Percentiles rank a stretch among this genome's conserved stretches.
phyloP scores from a whole-genome alignment of 1,140 invertebrate species.

The Hestina assimilis region DNA sequence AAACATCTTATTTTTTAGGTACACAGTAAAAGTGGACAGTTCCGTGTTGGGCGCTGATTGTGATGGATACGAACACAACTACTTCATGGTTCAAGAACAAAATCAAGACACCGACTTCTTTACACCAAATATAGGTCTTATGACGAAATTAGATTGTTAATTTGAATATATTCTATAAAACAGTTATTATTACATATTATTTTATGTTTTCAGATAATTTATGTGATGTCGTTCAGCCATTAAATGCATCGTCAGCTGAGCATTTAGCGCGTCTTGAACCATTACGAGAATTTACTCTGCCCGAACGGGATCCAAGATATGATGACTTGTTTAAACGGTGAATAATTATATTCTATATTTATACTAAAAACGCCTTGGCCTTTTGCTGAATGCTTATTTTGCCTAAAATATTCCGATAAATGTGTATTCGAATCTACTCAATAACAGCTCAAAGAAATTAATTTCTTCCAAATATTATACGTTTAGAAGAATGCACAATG shows the following conservation, averaged over 20 bases:
- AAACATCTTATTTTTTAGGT: slow-evolving; percentile 37
- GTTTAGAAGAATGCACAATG: no score
- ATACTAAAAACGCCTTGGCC: no score
- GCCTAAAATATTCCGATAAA: no score
- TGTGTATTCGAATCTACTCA: no score
- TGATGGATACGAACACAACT: slow-evolving; percentile 55
- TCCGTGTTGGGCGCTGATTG: slow-evolving; percentile 49
- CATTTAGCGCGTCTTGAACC: slow-evolving; percentile 48
- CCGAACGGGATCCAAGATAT: slow-evolving; percentile 39
- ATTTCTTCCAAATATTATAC: no score
- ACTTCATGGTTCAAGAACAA: slow-evolving; percentile 29
- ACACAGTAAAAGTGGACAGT: slow-evolving; percentile 53
- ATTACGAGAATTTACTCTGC: slow-evolving; percentile 51
- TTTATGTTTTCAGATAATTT: slow-evolving; percentile 30
- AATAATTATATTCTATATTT: not conserved
- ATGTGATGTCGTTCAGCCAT: slow-evolving; percentile 39
- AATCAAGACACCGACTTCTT: slow-evolving; percentile 33
- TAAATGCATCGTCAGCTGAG: slow-evolving; percentile 29
- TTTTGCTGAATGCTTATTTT: no score
- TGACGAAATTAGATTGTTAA: no score
- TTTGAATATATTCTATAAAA: no score
- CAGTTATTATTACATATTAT: not conserved
- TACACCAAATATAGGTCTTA: slow-evolving; percentile 40
- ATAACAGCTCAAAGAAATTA: no score
- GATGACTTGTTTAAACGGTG: slow-evolving; percentile 39